Base-by-base conservation (phyloP, 2,797 vertebrate species). In the Enteromius argenteus region DNA sequence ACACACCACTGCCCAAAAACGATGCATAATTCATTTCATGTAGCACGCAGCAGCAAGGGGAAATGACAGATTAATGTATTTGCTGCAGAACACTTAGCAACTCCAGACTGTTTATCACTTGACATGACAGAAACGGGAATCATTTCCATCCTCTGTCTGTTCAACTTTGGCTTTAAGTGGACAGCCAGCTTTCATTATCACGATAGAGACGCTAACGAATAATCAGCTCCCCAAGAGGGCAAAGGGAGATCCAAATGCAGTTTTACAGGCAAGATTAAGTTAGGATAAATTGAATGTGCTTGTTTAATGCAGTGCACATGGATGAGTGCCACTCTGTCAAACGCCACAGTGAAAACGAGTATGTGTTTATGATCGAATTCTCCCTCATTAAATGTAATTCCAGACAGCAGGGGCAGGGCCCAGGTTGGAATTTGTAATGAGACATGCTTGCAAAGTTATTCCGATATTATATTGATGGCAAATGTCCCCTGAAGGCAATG, bases 401-500 rank as follows among this genome's bases (percentile, higher is more conserved):
- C 21, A 56, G 71, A 51, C n/a, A 79, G 86, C 68, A 79, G 35
- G 37, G 60, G 30, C 64, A 49, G 13, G 44, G 53, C 71, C 46
- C 30, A 74, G 39, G 79, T 69, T 72, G 19, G 5, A 79, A 68
- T 74, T 42, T 69, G 23, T 85, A 83, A 87, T 86, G 51, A 14
- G 80, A 60, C 82, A 90, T 82, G 37, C 82, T 89, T 84, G 81
- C 58, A 83, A 83, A 81, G 86, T 86, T 86, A 92, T 89, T 75
- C 35, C 17, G 90, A 88, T 91, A 91, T 93, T 91, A 87, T 68
- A 64, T 90, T 89, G 71, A 86, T 85, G 87, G 88, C 88, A 91
- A 78, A 90, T 91, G 92, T 92, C 86, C 88, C 92, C 89, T 89
- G 88, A 88, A 92, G 91, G 90, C 90, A 90, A 84, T 90, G 90